These are phyloP conservation scores for Apodemia mormo DNA, from an alignment of 2,888 invertebrate species.

Conservation along the genomic window DNA sequence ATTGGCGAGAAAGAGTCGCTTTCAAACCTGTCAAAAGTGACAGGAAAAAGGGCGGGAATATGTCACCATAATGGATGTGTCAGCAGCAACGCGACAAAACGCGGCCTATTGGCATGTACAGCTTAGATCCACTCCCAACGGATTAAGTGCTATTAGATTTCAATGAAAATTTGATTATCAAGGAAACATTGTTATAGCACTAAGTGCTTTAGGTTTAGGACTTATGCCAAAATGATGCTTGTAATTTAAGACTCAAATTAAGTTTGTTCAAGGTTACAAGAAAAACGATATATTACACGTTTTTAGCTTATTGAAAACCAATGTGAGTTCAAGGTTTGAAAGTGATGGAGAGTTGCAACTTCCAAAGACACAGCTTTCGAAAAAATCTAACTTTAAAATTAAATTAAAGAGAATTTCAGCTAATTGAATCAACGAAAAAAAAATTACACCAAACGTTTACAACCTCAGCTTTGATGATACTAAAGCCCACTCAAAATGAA, in stretches of 20 bases:
- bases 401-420: neutral
- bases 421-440: neutral
- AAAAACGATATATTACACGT: too few species aligned
- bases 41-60: conserved; percentile 79
- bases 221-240: too few species aligned
- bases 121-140: conserved; percentile 61
- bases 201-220: neutral
- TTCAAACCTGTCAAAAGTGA: conserved; percentile 79
- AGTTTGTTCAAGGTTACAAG: too few species aligned
- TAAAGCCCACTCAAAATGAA: conserved; percentile 22
- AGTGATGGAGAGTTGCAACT: neutral
- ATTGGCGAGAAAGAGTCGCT: conserved; percentile 73
- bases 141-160: conserved; percentile 62
- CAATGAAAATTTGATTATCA: conserved; percentile 52
- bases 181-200: conserved; percentile 18
- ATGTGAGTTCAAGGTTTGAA: too few species aligned
- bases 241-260: too few species aligned
- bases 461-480: too few species aligned
- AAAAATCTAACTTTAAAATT: neutral
- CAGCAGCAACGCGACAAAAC: conserved; percentile 70
- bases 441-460: too few species aligned
- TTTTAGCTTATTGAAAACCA: too few species aligned
- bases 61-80: conserved; percentile 80
- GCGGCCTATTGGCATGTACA: conserved; percentile 65
- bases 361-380: neutral